A percentile compares a stretch with the other conserved stretches of the same genome.
Evolutionary conservation across 2,797 vertebrate species (phyloP).

Genomic region (Thunnus albacares): DNA sequence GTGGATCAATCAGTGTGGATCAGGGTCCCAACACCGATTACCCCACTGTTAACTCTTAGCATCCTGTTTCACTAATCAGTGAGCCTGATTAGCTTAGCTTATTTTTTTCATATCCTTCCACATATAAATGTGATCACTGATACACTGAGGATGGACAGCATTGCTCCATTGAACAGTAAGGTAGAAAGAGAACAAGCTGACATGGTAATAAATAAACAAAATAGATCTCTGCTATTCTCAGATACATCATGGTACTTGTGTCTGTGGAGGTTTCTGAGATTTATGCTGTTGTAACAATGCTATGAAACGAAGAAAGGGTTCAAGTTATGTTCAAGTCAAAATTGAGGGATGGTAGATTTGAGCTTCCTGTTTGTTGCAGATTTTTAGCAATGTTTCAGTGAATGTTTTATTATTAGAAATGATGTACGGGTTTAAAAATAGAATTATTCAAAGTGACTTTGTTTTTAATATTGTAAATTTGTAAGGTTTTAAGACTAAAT

Average conservation of each 20-base stretch:
- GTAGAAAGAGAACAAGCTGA: background rate
- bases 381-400: background rate
- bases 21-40: background rate
- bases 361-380: background rate
- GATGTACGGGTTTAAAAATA: background rate
- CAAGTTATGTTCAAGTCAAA: background rate
- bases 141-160: background rate
- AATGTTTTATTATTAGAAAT: background rate
- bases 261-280: background rate
- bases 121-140: constrained; percentile 9
- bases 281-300: background rate
- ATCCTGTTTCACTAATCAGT: background rate
- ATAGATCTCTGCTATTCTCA: background rate
- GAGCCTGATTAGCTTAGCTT: too few species aligned
- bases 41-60: background rate
- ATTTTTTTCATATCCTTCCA: background rate
- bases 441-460: background rate
- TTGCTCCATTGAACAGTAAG: background rate
- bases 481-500: background rate
- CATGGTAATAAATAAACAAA: background rate
- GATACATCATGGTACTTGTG: background rate
- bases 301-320: background rate
- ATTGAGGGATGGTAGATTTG: background rate
- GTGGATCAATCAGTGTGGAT: background rate
- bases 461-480: background rate